A percentile compares a stretch with the other conserved stretches of the same genome.
These are phyloP conservation scores for Coregonus suidteri DNA, from an alignment of 2,797 vertebrate genomes.

Conservation along the genomic window DNA sequence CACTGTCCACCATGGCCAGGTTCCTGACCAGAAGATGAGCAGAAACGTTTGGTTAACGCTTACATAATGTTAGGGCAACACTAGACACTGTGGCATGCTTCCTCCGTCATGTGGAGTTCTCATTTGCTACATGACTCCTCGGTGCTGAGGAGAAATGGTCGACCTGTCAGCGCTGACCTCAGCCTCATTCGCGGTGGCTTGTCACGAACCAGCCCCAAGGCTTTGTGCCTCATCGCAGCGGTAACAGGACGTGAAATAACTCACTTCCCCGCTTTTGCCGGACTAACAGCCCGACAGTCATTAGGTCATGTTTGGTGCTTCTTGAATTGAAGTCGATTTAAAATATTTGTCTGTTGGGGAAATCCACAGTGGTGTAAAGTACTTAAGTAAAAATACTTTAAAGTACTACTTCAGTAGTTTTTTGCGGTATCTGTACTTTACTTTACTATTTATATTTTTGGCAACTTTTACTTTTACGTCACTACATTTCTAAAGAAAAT, in stretches of 20 bases:
- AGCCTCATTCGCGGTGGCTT: background rate
- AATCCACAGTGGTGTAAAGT: background rate
- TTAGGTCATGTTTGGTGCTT: background rate
- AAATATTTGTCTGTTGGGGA: slow-evolving; percentile 57
- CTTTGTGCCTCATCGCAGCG: background rate
- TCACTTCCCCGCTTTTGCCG: no score
- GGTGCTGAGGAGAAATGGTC: background rate
- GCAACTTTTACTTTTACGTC: no score
- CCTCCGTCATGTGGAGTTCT: background rate
- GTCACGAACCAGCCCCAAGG: background rate
- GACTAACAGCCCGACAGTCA: no score
- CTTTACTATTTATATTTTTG: no score
- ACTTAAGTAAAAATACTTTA: no score
- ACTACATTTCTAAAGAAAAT: no score
- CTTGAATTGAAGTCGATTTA: slow-evolving; percentile 55
- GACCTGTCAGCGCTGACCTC: background rate
- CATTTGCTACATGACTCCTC: background rate
- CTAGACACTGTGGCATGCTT: background rate
- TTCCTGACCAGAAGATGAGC: background rate
- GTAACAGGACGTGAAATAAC: background rate
- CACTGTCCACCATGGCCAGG: background rate
- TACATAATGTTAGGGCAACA: slow-evolving; percentile 22
- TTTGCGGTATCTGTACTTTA: no score
- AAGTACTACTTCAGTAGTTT: no score
- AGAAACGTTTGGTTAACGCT: slow-evolving; percentile 10